Conservation (phyloP, 2,113 vertebrate genomes). For the Spermophilus dauricus region DNA sequence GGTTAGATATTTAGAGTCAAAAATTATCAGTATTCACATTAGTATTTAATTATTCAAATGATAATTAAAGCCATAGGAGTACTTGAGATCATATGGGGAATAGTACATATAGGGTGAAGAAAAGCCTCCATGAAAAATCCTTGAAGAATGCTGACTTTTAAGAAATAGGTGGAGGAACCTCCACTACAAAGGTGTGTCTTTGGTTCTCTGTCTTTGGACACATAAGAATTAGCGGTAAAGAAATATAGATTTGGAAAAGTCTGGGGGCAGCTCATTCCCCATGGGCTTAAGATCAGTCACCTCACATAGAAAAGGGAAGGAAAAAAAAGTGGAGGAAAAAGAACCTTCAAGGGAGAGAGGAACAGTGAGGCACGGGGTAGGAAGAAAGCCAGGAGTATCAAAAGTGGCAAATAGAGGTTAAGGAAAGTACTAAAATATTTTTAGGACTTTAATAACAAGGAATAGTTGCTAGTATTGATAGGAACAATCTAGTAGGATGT, state of each 20-base stretch:
- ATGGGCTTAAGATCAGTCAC: too few relatives aligned
- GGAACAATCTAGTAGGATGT: background rate
- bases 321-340: background rate
- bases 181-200: too few relatives aligned
- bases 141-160: slow-evolving; percentile 14
- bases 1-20: slow-evolving; percentile 32
- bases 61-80: slow-evolving; percentile 27
- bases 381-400: background rate
- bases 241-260: too few relatives aligned
- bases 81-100: background rate
- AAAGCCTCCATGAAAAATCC: background rate
- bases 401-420: background rate
- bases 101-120: background rate
- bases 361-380: background rate
- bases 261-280: too few relatives aligned
- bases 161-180: background rate
- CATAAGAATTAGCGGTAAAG: too few relatives aligned
- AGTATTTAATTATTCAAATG: background rate
- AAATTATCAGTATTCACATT: background rate
- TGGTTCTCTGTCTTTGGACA: too few relatives aligned
- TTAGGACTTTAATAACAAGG: slow-evolving; percentile 15
- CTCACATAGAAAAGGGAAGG: too few relatives aligned
- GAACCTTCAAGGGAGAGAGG: background rate
- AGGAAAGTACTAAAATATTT: slow-evolving; percentile 45
- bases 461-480: background rate